Base-by-base conservation (phyloP, 2,888 invertebrate species). In the Formica aserva region DNA sequence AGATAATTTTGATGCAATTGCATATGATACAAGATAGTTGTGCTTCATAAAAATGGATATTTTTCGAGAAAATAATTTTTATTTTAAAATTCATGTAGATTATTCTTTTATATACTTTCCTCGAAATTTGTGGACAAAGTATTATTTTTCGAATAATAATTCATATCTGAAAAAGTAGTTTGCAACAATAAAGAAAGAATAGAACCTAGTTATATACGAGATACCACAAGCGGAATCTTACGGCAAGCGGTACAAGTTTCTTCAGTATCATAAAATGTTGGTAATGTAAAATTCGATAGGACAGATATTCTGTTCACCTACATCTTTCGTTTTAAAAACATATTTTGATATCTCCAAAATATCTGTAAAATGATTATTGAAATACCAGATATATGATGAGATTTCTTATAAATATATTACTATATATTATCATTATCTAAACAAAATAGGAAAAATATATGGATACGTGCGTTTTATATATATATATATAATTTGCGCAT, bases 221-320 rank as follows among this genome's bases (percentile, higher is more conserved):
- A 62, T 57, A 22, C 60, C 26, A 35, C 35, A 18, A 67, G 76
- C 35, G 72, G n/a, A 57, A 60, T 72, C 72, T 72, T 60, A 38
- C 26, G 60, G 57, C 8, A 18, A 72, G 8, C n/a, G n/a, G 15
- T 32, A 38, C n/a, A 38, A 69, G 26, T 35, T 77, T 71, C n/a
- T 69, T 35, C 35, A 6, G 35, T 35, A 57, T 11, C 29, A 22
- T n/a, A 15, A 67, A 29, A 57, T 57, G 41, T 77, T n/a, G 29
- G 22, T 67, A 41, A 32, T 9, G 9, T 29, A 57, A 57, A 66
- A 66, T 66, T 76, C 22, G 15, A 26, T 45, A 38, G 45, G 22
- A 38, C 22, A 29, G 8, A 29, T n/a, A 57, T 67, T 26, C 18
- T 66, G 1, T 29, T 41, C 15, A 41, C 41, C 45, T 69, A 66